Evolutionary conservation across 2,888 invertebrate species (phyloP), one percentile per base, ranked within the genome.

Genomic region (Caenorhabditis sp.): DNA sequence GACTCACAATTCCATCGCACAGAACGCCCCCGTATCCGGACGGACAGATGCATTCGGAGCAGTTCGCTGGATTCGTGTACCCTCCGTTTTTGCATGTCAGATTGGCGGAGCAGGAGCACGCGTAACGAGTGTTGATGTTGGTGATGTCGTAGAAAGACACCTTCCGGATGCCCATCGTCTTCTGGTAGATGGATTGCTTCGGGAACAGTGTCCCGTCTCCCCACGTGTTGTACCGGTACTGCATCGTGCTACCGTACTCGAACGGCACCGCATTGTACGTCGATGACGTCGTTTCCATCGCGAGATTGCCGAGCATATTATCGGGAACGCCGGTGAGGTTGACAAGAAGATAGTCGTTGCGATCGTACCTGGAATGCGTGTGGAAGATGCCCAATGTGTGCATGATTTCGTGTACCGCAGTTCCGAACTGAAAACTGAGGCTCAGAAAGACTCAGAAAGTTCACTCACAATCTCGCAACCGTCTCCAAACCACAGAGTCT

Each of bases 341-440:
- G 17, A 87, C 43, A 5, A 30, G 56, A 20, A 87, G 73, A 45
- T 61, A 81, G 17, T 72, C 27, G 43, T 86, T 83, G 48, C 86
- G 68, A 61, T 88, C 88, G 35, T 79, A 73, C 11, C 88, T 62
- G 0, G 83, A 80, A 32, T 88, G 87, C n/a, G 79, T 81, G 63
- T 88, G 88, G 79, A 84, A 88, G 70, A 88, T 78, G 2, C 87
- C 84, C 15, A 88, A 66, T 5, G 87, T 83, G 70, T 88, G 88
- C 58, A 55, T 88, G 32, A 88, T 65, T 53, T 88, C 88, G 63
- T 88, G 88, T 2, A 86, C 82, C 2, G 85, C 83, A 30, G 88
- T 86, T 11, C 87, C 88, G 15, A 88, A 75, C 88, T 88, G 63
- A 30, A 53, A 27, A 1, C 13, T 41, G 20, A 15, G 13, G 9